A percentile compares a stretch with the other conserved stretches of the same genome.
Evolutionary conservation across 1,140 invertebrate genomes (phyloP).

Genomic region (Diachasma alloeum): DNA sequence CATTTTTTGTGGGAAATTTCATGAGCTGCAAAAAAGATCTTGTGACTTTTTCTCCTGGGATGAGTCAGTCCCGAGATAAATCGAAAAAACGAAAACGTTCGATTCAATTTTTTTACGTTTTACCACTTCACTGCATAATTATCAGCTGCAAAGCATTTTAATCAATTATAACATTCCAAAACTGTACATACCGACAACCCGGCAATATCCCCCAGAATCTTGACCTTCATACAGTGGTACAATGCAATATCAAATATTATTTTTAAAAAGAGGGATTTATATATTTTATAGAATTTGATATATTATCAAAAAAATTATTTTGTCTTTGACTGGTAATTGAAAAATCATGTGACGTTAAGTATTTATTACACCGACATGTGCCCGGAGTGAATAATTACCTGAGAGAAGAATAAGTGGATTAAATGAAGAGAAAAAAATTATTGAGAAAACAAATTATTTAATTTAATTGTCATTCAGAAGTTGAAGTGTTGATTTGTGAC

Average conservation of each 20-base stretch:
- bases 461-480: too few species aligned
- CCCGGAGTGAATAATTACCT: background rate
- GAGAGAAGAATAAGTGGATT: background rate
- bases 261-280: constrained; percentile 22
- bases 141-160: background rate
- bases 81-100: too few species aligned
- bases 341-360: background rate
- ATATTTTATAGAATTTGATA: constrained; percentile 5
- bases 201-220: background rate
- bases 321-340: background rate
- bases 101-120: background rate
- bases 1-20: too few species aligned
- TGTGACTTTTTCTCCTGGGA: too few species aligned
- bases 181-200: background rate
- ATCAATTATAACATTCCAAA: background rate
- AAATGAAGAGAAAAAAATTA: background rate
- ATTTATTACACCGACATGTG: background rate
- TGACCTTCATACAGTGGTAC: background rate
- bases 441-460: too few species aligned
- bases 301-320: background rate
- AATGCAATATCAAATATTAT: constrained; percentile 23
- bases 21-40: too few species aligned
- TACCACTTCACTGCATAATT: background rate
- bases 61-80: too few species aligned
- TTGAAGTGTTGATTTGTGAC: too few species aligned